Evolutionary conservation across 2,113 vertebrate genomes (phyloP).

Genomic region (Indri indri): DNA sequence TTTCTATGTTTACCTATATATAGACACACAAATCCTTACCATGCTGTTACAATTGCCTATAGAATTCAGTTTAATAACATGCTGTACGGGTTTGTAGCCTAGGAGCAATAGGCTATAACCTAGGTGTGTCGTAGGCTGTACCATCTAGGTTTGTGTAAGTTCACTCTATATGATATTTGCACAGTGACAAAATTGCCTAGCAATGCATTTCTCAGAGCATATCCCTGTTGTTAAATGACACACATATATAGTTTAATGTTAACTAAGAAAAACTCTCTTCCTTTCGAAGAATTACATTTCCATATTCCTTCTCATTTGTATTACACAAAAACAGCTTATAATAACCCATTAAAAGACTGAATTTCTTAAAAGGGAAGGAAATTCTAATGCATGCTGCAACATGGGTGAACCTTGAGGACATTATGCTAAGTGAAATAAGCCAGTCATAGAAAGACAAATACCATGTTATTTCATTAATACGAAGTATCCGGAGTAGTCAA

Average conservation of each 20-base stretch:
- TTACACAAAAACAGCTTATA: neutral
- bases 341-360: neutral
- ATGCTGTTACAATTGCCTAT: neutral
- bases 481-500: neutral
- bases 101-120: neutral
- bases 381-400: neutral
- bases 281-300: neutral
- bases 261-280: neutral
- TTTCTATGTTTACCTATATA: neutral
- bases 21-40: neutral
- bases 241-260: neutral
- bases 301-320: conserved; percentile 10
- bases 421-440: neutral
- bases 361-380: neutral
- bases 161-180: neutral
- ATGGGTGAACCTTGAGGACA: neutral
- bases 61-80: neutral
- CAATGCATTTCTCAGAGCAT: neutral
- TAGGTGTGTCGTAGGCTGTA: neutral
- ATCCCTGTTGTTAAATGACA: neutral
- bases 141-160: neutral
- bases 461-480: neutral
- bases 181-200: neutral
- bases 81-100: neutral
- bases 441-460: neutral